A percentile compares a stretch with the other conserved stretches of the same genome.
phyloP scores from a whole-genome alignment of 2,888 invertebrate species.

The Limnephilus lunatus region DNA sequence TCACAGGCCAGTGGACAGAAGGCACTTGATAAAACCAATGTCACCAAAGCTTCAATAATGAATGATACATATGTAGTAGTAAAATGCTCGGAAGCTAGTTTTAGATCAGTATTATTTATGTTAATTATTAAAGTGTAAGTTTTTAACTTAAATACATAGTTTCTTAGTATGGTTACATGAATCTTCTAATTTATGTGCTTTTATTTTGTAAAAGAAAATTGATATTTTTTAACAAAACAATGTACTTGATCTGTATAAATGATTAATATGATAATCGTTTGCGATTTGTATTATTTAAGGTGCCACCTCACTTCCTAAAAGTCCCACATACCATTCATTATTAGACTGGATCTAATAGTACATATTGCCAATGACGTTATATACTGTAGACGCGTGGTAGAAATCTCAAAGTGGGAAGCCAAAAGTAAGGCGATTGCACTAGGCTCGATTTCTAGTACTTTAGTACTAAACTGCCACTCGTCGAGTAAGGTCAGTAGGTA shows the following conservation, averaged over 20 bases:
- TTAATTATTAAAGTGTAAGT: conserved; percentile 6
- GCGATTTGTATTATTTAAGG: conserved; percentile 12
- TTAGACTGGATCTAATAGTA: no score
- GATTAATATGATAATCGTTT: conserved; percentile 42
- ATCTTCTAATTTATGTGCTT: conserved; percentile 32
- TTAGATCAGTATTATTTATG: conserved; percentile 45
- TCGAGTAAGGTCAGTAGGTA: no score
- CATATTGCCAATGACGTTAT: no score
- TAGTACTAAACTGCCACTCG: no score
- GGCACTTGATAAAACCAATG: neutral
- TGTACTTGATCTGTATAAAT: conserved; percentile 45
- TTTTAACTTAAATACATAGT: conserved; percentile 29
- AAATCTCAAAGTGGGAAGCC: no score
- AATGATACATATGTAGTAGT: no score
- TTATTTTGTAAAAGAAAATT: conserved; percentile 29
- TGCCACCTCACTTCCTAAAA: neutral
- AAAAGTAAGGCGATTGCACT: no score
- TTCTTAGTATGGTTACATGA: conserved; percentile 30
- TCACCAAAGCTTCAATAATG: neutral
- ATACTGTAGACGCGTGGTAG: no score
- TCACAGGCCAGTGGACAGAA: neutral
- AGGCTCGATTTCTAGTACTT: no score
- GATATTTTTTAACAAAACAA: conserved; percentile 46
- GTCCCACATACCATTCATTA: neutral
- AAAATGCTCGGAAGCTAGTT: neutral